Conservation (phyloP, 2,113 vertebrate genomes). For the Ictalurus punctatus region DNA sequence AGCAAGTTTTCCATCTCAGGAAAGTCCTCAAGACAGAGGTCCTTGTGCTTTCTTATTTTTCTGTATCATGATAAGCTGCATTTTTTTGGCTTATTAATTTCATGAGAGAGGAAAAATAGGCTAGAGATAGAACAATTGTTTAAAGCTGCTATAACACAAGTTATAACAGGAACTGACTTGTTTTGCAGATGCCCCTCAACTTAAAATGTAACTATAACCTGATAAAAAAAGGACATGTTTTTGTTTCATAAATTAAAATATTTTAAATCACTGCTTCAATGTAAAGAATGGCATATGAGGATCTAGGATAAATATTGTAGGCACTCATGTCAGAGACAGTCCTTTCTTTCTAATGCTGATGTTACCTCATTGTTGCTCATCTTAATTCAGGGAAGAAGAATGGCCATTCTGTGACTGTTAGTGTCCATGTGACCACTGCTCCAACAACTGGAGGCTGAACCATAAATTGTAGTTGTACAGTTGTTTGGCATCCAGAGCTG, state of each 20-base stretch:
- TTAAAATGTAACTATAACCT: neutral
- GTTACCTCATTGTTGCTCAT: conserved; percentile 39
- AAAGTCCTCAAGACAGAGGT: neutral
- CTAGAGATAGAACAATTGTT: neutral
- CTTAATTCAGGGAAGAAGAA: conserved; percentile 46
- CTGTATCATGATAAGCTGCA: neutral
- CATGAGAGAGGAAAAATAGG: neutral
- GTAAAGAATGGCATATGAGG: neutral
- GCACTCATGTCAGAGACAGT: conserved; percentile 12
- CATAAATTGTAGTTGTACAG: conserved; percentile 5
- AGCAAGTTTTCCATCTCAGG: neutral
- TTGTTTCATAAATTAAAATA: neutral
- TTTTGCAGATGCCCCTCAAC: neutral
- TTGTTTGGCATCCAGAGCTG: conserved; percentile 30
- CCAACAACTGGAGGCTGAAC: conserved; percentile 9
- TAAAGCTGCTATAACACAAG: neutral
- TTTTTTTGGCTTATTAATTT: neutral
- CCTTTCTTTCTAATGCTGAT: conserved; percentile 33
- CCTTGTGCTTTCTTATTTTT: neutral
- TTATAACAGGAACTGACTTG: neutral
- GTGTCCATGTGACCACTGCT: conserved; percentile 26
- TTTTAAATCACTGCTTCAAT: neutral
- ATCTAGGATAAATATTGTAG: neutral
- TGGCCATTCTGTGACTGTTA: conserved; percentile 33
- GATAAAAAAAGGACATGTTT: neutral